Base-by-base conservation (phyloP, 2,888 invertebrate species). In the Antitype chi region DNA sequence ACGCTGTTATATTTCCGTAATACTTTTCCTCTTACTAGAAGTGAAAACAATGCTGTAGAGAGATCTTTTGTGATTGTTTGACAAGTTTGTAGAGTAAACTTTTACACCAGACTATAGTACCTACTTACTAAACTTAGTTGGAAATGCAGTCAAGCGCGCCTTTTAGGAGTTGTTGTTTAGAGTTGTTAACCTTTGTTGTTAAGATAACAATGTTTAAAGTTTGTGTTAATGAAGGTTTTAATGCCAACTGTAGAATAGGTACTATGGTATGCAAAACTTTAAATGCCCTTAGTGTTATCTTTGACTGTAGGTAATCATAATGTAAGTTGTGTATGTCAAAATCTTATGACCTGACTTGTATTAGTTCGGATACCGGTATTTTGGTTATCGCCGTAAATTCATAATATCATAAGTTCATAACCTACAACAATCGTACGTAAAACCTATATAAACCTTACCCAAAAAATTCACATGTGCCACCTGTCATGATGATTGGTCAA, bases 11-110 rank as follows among this genome's bases (percentile, higher is more conserved):
- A 75, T 83, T 79, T 77, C 80, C 75, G 87, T 76, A 76, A 80
- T 67, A 88, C 82, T 87, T 84, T 84, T 87, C 77, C 80, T 86
- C 79, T 82, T 75, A 79, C 68, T 76, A 76, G 49, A 88, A 80
- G 75, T 81, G 80, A 87, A 79, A 84, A 83, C 80, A 84, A 82
- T 79, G 71, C 52, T 52, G 23, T 77, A 67, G 57, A 84, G 71
- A 77, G 80, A 71, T 32, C 70, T 78, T 70, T 82, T 73, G 64
- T 73, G 75, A 78, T 81, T 76, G 76, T 82, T 85, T 80, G 70
- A 83, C 75, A 79, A 85, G 71, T 75, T 79, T 73, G 67, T 74
- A 60, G 38, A 76, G 66, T 70, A 74, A 78, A 73, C 78, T 82
- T 85, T 70, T 75, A 74, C 70, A 53, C 55, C 47, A 72, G 32